These are phyloP conservation scores for Bimastos eiseni DNA, from an alignment of 2,888 invertebrate species.

Conservation along the genomic window DNA sequence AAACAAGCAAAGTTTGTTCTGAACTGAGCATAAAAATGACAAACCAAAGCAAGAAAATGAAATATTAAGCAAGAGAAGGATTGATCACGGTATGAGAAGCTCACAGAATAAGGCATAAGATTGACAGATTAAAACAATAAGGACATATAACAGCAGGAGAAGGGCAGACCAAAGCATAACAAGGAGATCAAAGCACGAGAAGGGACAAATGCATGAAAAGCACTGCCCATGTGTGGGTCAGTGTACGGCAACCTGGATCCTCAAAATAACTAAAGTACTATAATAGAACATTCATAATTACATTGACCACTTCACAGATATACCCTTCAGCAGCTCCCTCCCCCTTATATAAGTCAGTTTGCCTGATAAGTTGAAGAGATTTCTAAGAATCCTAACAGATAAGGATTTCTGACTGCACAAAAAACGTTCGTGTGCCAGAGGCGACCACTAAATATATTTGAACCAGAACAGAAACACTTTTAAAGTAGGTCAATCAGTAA, in stretches of 20 bases:
- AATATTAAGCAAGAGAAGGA: no score
- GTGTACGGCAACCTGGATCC: no score
- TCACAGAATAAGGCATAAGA: no score
- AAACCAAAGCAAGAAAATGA: no score
- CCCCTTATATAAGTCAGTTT: neutral
- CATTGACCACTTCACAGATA: neutral
- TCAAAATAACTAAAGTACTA: neutral
- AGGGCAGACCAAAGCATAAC: neutral
- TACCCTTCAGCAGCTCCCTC: neutral
- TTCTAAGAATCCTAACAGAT: slow-evolving; percentile 6
- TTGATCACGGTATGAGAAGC: no score
- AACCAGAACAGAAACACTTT: neutral
- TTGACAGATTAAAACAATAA: neutral
- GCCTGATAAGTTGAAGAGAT: neutral
- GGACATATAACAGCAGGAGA: neutral
- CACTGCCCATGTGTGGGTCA: no score
- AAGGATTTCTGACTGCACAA: neutral
- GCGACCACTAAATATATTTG: neutral
- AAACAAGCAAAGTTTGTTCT: no score
- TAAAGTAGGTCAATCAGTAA: neutral
- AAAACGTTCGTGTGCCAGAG: neutral
- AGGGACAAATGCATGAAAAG: neutral
- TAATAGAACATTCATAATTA: no score
- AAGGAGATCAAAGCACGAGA: neutral
- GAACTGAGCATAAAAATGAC: no score